phyloP scores from a whole-genome alignment of 2,888 invertebrate genomes.

The Alviniconcha strummeri region DNA sequence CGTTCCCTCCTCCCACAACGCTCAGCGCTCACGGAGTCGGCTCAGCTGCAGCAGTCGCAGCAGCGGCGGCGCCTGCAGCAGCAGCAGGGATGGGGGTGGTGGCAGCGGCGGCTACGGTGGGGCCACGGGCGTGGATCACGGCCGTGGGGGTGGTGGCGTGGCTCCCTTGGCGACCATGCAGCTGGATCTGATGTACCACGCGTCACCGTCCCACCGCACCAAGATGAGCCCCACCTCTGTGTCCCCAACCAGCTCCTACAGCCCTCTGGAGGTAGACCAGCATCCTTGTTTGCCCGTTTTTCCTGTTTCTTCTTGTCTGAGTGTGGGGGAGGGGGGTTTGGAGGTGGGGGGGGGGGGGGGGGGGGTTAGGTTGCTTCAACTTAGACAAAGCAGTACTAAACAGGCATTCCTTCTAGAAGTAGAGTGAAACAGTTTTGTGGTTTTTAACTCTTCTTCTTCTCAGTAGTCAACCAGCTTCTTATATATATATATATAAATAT shows the following conservation, averaged over 20 bases:
- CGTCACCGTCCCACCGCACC: conserved; percentile 30
- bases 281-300: too few species aligned
- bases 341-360: too few species aligned
- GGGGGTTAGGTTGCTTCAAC: too few species aligned
- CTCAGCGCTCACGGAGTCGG: conserved; percentile 7
- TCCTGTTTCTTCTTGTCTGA: too few species aligned
- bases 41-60: conserved; percentile 10
- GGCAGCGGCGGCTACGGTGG: not conserved
- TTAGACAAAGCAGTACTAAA: too few species aligned
- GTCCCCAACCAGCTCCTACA: conserved; percentile 43
- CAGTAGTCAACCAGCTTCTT: too few species aligned
- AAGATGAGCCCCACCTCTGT: conserved; percentile 37
- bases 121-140: conserved; percentile 6
- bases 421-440: too few species aligned
- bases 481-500: too few species aligned
- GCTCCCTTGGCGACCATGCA: conserved; percentile 27
- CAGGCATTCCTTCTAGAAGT: too few species aligned
- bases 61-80: conserved; percentile 18
- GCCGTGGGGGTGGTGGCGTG: not conserved
- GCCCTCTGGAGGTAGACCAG: conserved; percentile 44
- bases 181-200: conserved; percentile 32
- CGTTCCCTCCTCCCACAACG: conserved; percentile 12
- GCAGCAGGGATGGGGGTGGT: conserved; percentile 13
- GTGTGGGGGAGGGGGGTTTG: too few species aligned
- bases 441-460: too few species aligned